Evolutionary conservation across 2,113 vertebrate species (phyloP).

Genomic region (Microcebus jonahi): DNA sequence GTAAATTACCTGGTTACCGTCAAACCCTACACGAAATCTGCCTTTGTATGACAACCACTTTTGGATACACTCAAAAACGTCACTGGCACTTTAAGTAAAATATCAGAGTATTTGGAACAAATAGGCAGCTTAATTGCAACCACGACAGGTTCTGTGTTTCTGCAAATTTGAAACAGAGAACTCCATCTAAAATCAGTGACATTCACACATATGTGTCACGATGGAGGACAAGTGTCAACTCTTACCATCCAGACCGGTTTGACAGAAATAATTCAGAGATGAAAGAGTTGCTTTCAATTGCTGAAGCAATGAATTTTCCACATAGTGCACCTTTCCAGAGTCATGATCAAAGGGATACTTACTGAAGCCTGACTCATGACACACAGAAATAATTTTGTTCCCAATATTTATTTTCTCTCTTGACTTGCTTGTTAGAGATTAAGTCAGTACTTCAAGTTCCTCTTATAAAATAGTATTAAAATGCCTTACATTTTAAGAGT

Average conservation of each 20-base stretch:
- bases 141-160: neutral
- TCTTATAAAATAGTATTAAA: neutral
- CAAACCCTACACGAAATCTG: neutral
- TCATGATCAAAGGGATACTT: neutral
- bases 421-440: neutral
- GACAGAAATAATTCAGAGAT: neutral
- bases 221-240: neutral
- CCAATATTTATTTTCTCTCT: slow-evolving; percentile 6
- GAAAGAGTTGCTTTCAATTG: neutral
- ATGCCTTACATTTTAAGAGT: neutral
- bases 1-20: neutral
- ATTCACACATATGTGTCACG: neutral
- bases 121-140: neutral
- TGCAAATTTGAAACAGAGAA: slow-evolving; percentile 28
- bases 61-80: neutral
- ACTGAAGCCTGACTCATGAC: neutral
- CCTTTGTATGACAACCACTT: neutral
- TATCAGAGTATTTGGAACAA: neutral
- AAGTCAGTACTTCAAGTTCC: neutral
- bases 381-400: neutral
- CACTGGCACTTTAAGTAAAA: neutral
- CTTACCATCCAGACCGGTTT: neutral
- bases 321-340: neutral
- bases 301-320: slow-evolving; percentile 23
- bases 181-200: neutral